Percentiles rank a stretch among this genome's conserved stretches.
Conservation (phyloP, 2,797 vertebrate genomes). For the Leptoclinus maculatus region DNA sequence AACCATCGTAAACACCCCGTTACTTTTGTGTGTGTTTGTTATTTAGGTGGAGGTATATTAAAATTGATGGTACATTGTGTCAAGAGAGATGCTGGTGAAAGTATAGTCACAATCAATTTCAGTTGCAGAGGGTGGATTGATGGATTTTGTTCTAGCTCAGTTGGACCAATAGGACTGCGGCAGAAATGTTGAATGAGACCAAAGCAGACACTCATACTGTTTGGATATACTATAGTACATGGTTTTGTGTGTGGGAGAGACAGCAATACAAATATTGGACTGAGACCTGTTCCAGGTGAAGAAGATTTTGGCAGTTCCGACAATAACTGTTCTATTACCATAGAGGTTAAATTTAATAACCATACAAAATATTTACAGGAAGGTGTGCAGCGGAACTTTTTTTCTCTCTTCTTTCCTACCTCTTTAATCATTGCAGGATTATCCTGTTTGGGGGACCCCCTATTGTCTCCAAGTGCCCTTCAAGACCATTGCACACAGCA, state of each 20-base stretch:
- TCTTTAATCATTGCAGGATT: neutral
- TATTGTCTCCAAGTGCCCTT: neutral
- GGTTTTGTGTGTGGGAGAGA: constrained; percentile 14
- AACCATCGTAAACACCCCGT: neutral
- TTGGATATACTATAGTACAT: constrained; percentile 21
- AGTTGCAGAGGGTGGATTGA: constrained; percentile 47
- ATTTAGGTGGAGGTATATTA: constrained; percentile 4
- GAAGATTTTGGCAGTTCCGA: neutral
- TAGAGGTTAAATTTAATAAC: neutral
- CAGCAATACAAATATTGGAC: neutral
- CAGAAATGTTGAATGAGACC: constrained; percentile 30
- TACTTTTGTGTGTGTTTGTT: constrained; percentile 33
- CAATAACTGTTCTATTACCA: neutral
- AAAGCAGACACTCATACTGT: constrained; percentile 38
- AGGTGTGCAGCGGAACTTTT: neutral
- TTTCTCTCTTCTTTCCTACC: neutral
- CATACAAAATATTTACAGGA: neutral
- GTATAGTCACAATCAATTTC: constrained; percentile 30
- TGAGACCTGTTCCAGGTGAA: neutral
- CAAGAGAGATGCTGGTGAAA: constrained; percentile 28
- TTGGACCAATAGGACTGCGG: constrained; percentile 34
- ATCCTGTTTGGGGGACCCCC: neutral
- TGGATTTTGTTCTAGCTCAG: constrained; percentile 36
- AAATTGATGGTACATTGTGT: constrained; percentile 24
- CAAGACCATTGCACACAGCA: too few species aligned